Percentiles rank a stretch among this genome's conserved stretches.
These are phyloP conservation scores for Ennomos quercinarius DNA, from an alignment of 2,888 invertebrate species.

Conservation along the genomic window DNA sequence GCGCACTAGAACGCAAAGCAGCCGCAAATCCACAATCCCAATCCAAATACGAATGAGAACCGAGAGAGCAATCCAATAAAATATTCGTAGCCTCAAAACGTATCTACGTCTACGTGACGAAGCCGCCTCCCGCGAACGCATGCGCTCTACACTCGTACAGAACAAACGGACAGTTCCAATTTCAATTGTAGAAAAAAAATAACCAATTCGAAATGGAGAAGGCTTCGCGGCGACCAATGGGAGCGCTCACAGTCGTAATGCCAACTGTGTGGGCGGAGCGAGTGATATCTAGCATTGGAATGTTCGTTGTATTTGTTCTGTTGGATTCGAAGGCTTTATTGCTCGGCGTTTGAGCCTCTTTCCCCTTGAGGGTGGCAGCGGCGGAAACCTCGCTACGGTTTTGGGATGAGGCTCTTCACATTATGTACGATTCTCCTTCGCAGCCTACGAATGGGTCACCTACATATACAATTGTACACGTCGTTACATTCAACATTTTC, in stretches of 20 bases:
- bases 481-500: conserved; percentile 20
- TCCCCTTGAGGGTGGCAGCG: conserved; percentile 76
- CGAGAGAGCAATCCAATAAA: conserved; percentile 81
- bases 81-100: conserved; percentile 77
- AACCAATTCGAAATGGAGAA: conserved; percentile 84
- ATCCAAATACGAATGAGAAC: conserved; percentile 79
- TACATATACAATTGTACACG: conserved; percentile 49
- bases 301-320: conserved; percentile 85
- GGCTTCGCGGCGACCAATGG: conserved; percentile 82
- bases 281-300: conserved; percentile 86
- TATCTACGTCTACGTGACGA: conserved; percentile 83
- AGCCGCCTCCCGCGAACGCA: conserved; percentile 75
- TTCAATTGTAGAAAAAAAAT: conserved; percentile 85
- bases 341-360: conserved; percentile 81
- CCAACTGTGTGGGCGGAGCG: conserved; percentile 84
- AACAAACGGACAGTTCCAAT: conserved; percentile 82
- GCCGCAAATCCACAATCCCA: conserved; percentile 74
- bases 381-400: conserved; percentile 79
- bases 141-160: conserved; percentile 73
- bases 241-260: conserved; percentile 83
- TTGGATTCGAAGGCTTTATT: conserved; percentile 82
- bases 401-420: conserved; percentile 76
- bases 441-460: conserved; percentile 61
- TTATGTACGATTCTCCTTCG: conserved; percentile 72
- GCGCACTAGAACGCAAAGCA: conserved; percentile 64